Evolutionary conservation across 2,113 vertebrate genomes (phyloP).

Genomic region (Agapornis roseicollis): DNA sequence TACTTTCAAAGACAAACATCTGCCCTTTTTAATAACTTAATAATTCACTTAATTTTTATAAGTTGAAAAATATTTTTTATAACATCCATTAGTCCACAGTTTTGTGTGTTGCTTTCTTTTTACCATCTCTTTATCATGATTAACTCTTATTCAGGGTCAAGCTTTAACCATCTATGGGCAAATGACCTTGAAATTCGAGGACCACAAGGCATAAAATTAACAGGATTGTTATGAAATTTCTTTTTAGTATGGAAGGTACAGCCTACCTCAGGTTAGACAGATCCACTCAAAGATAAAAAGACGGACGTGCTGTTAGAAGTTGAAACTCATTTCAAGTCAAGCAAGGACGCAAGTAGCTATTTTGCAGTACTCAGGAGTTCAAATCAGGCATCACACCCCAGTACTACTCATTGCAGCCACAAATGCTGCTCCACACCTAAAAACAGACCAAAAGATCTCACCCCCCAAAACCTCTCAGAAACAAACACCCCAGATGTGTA

Average conservation of each 20-base stretch:
- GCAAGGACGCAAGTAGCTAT: neutral
- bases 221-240: neutral
- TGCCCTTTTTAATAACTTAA: neutral
- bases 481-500: neutral
- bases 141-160: neutral
- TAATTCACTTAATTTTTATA: neutral
- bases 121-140: neutral
- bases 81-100: neutral
- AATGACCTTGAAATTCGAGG: neutral
- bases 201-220: neutral
- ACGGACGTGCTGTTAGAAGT: neutral
- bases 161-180: neutral
- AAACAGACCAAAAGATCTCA: neutral
- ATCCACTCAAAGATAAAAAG: neutral
- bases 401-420: neutral
- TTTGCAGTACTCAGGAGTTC: neutral
- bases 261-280: neutral
- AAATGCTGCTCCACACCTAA: neutral
- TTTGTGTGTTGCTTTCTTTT: neutral
- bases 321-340: neutral
- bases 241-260: neutral
- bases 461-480: neutral
- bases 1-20: neutral
- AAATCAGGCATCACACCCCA: neutral
- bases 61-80: neutral